Evolutionary conservation across 2,797 vertebrate species (phyloP).

Genomic region (Falco peregrinus): DNA sequence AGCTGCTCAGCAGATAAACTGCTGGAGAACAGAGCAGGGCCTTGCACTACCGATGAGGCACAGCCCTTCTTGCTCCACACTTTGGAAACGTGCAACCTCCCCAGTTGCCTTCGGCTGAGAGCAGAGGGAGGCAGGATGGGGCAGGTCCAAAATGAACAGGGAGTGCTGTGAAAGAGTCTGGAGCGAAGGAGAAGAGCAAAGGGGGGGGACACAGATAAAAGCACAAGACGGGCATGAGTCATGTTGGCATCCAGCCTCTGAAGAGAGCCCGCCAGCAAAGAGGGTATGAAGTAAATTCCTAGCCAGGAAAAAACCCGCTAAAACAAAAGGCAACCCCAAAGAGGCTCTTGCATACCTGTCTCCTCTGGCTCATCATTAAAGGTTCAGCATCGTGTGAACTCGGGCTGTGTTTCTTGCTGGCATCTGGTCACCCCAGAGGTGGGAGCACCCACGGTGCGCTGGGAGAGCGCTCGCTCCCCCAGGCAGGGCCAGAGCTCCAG

Average conservation of each 20-base stretch:
- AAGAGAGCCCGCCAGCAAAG: neutral
- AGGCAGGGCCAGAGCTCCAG: neutral
- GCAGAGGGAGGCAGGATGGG: conserved; percentile 14
- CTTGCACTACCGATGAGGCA: neutral
- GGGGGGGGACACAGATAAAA: neutral
- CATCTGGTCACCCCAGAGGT: neutral
- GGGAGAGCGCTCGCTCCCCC: neutral
- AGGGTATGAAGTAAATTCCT: neutral
- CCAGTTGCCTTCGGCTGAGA: neutral
- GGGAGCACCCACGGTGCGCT: accelerated
- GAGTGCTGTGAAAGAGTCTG: conserved; percentile 14
- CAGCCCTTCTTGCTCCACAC: neutral
- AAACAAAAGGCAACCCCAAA: neutral
- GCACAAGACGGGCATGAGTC: conserved; percentile 14
- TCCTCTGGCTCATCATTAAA: neutral
- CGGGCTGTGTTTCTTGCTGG: neutral
- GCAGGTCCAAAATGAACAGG: neutral
- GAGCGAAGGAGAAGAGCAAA: neutral
- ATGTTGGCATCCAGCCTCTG: neutral
- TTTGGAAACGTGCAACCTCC: neutral
- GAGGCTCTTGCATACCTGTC: neutral
- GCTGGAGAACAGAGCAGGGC: neutral
- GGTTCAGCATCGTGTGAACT: neutral
- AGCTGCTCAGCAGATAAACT: neutral
- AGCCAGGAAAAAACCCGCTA: neutral